Conservation (phyloP, 2,797 vertebrate species). For the Synaphobranchus kaupii region DNA sequence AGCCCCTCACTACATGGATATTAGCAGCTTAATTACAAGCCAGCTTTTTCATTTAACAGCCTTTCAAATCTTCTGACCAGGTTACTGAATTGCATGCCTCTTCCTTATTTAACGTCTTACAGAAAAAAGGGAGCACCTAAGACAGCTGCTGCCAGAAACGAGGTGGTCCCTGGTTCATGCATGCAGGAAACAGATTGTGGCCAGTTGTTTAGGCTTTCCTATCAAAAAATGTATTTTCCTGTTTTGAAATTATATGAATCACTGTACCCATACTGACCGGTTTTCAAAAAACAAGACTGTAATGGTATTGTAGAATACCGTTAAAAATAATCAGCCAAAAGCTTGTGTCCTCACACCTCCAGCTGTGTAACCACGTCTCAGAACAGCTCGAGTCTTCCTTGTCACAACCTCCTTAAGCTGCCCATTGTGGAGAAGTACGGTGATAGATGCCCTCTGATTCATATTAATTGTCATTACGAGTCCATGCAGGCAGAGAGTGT, state of each 20-base stretch:
- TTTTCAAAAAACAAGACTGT: background rate
- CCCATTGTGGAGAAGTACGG: background rate
- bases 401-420: background rate
- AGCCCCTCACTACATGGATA: background rate
- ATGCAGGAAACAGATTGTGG: background rate
- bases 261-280: background rate
- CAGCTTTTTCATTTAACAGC: background rate
- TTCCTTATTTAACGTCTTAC: background rate
- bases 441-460: background rate
- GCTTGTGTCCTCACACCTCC: background rate
- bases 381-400: background rate
- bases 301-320: background rate
- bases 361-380: too few species aligned
- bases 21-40: slow-evolving; percentile 5
- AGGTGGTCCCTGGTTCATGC: background rate
- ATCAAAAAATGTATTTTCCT: background rate
- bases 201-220: background rate
- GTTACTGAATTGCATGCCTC: background rate
- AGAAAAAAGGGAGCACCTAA: background rate
- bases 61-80: background rate
- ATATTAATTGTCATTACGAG: background rate
- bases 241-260: background rate
- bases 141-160: background rate
- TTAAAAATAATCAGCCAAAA: background rate
- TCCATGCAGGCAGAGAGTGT: background rate